Evolutionary conservation across 2,888 invertebrate genomes (phyloP), one percentile per base, ranked within the genome.

Genomic region (Flexamia atlantica): DNA sequence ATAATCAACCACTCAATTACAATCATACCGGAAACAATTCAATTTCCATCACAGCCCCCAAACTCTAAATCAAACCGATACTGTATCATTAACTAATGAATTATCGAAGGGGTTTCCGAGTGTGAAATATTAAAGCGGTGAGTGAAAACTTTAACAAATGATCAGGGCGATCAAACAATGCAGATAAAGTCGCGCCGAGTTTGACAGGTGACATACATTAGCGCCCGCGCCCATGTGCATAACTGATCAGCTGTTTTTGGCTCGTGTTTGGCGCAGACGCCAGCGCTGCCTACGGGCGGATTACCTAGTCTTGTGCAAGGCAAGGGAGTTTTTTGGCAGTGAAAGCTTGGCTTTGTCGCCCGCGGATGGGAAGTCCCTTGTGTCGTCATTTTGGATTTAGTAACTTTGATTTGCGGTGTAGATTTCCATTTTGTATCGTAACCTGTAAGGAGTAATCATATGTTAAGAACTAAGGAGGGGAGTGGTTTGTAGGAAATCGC

Each of bases 41-140:
- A 4, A 36, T 36, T 36, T 36, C 36, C 36, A 4, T 7, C 36
- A 36, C 36, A 36, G 9, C 36, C n/a, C 36, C 9, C 46, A 2
- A 46, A 46, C 17, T 12, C 12, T 46, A 46, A 46, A 17, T 46
- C 46, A 46, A 46, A 46, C 46, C 46, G 12, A 17, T 30, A 30
- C 64, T 64, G 30, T 64, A 64, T 64, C 64, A 64, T 64, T 64
- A 53, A 64, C 64, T 28, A 64, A 64, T 64, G 64, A 64, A 28
- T 64, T 64, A 64, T 30, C 64, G 30, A 64, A 20, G 17, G 57
- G 57, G 30, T 12, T 30, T 7, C 64, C 64, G 14, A 12, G 64
- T 64, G 30, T 64, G 64, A 64, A 64, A 30, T 64, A 64, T 64
- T 64, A 30, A 17, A 64, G 64, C 64, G 14, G 28, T 64, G 64